phyloP scores from a whole-genome alignment of 2,797 vertebrate genomes.

The Bradypodion pumilum region DNA sequence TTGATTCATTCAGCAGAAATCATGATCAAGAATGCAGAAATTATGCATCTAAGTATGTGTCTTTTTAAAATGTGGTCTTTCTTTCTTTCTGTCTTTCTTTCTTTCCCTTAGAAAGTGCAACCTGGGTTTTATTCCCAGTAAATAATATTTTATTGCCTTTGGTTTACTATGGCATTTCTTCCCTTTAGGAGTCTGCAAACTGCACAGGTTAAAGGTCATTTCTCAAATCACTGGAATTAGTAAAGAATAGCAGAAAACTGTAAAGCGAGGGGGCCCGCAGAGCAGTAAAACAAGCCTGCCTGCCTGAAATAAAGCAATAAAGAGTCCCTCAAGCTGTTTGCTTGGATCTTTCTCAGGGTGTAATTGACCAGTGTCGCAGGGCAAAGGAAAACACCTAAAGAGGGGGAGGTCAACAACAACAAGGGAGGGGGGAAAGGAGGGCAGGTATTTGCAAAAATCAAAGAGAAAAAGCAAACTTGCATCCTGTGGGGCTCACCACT shows the following conservation, averaged over 20 bases:
- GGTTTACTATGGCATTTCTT: slow-evolving; percentile 79
- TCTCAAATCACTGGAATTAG: slow-evolving; percentile 79
- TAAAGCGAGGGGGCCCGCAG: slow-evolving; percentile 78
- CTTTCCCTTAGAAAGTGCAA: slow-evolving; percentile 70
- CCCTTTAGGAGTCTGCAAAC: slow-evolving; percentile 76
- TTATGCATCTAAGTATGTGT: slow-evolving; percentile 37
- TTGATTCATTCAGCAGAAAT: slow-evolving; percentile 46
- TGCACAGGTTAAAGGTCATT: slow-evolving; percentile 75
- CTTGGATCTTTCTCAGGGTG: slow-evolving; percentile 67
- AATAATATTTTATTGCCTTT: slow-evolving; percentile 81
- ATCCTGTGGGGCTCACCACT: slow-evolving; percentile 17
- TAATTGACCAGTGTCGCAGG: slow-evolving; percentile 60
- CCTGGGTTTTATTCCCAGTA: slow-evolving; percentile 75
- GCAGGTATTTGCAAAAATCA: slow-evolving; percentile 36
- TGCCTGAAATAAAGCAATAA: slow-evolving; percentile 92
- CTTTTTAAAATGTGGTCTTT: not conserved
- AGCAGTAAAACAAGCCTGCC: slow-evolving; percentile 90
- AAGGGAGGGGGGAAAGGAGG: not conserved
- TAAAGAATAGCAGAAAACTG: slow-evolving; percentile 81
- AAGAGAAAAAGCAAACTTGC: slow-evolving; percentile 41
- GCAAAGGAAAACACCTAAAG: slow-evolving; percentile 23
- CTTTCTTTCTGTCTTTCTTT: slow-evolving; percentile 23
- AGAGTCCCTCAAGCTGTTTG: slow-evolving; percentile 84
- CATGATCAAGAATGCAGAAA: slow-evolving; percentile 66
- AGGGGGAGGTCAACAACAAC: not conserved